phyloP scores from a whole-genome alignment of 2,888 invertebrate species.

The Labia minor region DNA sequence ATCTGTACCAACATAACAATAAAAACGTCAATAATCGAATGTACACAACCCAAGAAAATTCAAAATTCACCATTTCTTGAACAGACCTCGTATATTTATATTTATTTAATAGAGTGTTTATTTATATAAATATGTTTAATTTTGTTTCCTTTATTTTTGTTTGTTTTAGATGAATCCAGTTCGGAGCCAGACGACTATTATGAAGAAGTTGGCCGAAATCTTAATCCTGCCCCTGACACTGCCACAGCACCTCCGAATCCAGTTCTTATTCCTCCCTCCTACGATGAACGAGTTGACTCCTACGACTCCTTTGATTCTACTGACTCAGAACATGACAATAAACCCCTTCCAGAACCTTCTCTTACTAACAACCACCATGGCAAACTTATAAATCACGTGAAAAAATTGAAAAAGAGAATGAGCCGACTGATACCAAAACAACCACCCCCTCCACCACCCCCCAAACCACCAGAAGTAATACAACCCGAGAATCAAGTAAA shows the following conservation, averaged over 20 bases:
- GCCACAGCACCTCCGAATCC: neutral
- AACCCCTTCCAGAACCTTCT: neutral
- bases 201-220: neutral
- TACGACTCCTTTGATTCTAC: neutral
- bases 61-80: too few relatives aligned
- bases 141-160: neutral
- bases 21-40: too few relatives aligned
- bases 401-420: neutral
- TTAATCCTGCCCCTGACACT: neutral
- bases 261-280: neutral
- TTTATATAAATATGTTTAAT: too few relatives aligned
- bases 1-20: too few relatives aligned
- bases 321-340: neutral
- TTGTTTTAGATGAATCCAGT: neutral
- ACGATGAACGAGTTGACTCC: neutral
- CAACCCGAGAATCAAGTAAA: neutral
- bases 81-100: too few relatives aligned
- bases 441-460: constrained; percentile 19
- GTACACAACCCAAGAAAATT: too few relatives aligned
- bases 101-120: too few relatives aligned
- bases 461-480: constrained; percentile 15
- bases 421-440: neutral
- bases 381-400: neutral
- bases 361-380: neutral
- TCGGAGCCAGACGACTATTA: neutral